Evolutionary conservation across 2,888 invertebrate species (phyloP), one percentile per base, ranked within the genome.

Genomic region (Papilio protenor): DNA sequence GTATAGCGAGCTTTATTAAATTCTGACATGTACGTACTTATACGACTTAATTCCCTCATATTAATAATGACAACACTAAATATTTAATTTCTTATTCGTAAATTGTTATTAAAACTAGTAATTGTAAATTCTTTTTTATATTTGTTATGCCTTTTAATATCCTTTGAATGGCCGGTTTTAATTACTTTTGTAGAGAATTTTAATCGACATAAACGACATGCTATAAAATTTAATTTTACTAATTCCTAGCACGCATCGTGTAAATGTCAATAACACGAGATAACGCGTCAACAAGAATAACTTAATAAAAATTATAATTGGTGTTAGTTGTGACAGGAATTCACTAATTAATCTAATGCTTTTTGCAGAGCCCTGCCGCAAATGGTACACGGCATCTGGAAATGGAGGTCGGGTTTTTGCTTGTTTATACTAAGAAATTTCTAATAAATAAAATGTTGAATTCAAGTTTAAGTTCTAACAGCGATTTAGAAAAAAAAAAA

Each of bases 251-350:
- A 74, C 74, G 74, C 64, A 64, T 66, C 64, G 47, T 27, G 6
- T 40, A 64, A 64, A 47, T 47, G 33, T 49, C 61, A 74, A 75
- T 66, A 55, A 23, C 69, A 55, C 33, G 55, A 69, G 55, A 69
- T 75, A 75, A 55, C 69, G 45, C 75, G 40, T 69, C 14, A 69
- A 40, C 40, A 55, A 75, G 49, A 64, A 75, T 75, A 75, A 75
- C 75, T 75, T 75, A 75, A 75, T 75, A 75, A 57, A 75, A 75
- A 69, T 75, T 75, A 69, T 75, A 69, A 69, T 21, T 66, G 45
- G 75, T 55, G 75, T 75, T 69, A 57, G 69, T 55, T 75, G 66
- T 75, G 66, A 69, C 69, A 55, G 69, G 75, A 21, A 69, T 75
- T 40, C 55, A 57, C 75, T 75, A 75, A 75, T 75, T 75, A 69